phyloP scores from a whole-genome alignment of 2,113 vertebrate genomes.

The Neofelis nebulosa region DNA sequence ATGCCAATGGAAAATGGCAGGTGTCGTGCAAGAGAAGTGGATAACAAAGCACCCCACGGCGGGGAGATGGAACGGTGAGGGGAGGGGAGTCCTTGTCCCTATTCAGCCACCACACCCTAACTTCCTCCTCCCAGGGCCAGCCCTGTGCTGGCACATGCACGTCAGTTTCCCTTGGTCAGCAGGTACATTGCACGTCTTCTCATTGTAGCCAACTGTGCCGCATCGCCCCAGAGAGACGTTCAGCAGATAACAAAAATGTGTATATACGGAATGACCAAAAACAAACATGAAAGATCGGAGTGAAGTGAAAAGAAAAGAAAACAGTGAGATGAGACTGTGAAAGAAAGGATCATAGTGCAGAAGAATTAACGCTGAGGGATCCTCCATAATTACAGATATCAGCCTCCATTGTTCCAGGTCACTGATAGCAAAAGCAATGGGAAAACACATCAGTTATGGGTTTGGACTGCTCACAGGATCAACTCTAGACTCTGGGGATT shows the following conservation, averaged over 20 bases:
- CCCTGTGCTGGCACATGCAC: not conserved
- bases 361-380: not conserved
- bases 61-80: not conserved
- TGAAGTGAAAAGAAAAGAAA: not conserved
- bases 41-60: not conserved
- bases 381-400: fast-evolving
- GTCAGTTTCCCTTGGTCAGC: fast-evolving
- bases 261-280: not conserved
- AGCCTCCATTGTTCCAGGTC: not conserved
- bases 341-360: not conserved
- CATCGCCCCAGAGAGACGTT: too few species aligned
- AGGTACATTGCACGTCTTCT: not conserved
- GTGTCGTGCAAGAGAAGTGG: not conserved
- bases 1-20: not conserved
- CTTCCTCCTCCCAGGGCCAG: not conserved
- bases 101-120: too few species aligned
- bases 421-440: not conserved
- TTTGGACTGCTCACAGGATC: fast-evolving
- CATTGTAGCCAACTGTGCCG: not conserved
- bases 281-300: not conserved
- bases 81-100: not conserved
- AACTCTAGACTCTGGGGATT: too few species aligned
- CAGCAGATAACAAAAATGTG: not conserved
- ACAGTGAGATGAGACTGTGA: not conserved
- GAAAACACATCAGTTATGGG: not conserved